Conservation (phyloP, 2,113 vertebrate genomes). For the Notarius quadriscutis region DNA sequence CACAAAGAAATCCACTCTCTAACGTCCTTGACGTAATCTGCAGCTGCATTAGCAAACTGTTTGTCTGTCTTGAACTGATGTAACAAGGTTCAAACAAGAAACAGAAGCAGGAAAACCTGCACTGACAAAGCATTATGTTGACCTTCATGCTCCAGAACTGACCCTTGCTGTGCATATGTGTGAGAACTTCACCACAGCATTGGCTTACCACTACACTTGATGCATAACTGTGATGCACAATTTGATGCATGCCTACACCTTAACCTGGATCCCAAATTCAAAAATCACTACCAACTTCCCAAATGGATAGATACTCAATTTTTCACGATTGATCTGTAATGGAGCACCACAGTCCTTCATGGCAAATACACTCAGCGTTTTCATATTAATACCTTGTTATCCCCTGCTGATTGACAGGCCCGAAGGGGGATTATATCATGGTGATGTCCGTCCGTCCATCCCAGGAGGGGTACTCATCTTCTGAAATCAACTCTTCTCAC, state of each 20-base stretch:
- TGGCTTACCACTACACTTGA: not conserved
- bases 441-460: too few relatives aligned
- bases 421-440: too few relatives aligned
- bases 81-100: not conserved
- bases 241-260: constrained; percentile 28
- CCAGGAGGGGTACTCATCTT: too few relatives aligned
- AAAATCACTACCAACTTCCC: constrained; percentile 66
- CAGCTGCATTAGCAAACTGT: not conserved
- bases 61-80: not conserved
- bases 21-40: not conserved
- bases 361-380: constrained; percentile 60
- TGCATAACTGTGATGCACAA: constrained; percentile 7
- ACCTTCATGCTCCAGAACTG: constrained; percentile 21
- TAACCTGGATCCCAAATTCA: constrained; percentile 44
- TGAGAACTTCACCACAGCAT: not conserved
- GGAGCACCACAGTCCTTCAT: constrained; percentile 64
- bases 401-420: too few relatives aligned
- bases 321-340: constrained; percentile 61
- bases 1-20: not conserved
- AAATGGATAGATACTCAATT: constrained; percentile 67
- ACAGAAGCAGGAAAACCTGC: not conserved
- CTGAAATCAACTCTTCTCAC: too few relatives aligned
- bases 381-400: constrained; percentile 56
- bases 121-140: not conserved
- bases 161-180: not conserved